phyloP scores from a whole-genome alignment of 1,140 invertebrate genomes.

The Tetragonula clypearis region DNA sequence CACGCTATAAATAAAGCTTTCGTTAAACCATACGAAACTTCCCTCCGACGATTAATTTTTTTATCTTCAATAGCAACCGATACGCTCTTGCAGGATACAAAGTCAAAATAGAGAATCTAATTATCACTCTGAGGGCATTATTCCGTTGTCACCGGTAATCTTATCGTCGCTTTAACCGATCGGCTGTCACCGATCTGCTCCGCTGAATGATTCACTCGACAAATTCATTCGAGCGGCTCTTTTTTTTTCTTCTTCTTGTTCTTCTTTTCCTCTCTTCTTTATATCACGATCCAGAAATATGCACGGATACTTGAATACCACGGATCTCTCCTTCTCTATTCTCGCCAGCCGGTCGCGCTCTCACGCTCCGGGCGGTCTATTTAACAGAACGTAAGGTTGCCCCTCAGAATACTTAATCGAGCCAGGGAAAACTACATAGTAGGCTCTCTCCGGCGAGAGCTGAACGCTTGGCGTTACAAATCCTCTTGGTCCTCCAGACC shows the following conservation, averaged over 20 bases:
- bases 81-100: no score
- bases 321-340: constrained; percentile 17
- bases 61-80: no score
- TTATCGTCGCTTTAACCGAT: background rate
- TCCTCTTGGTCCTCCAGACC: background rate
- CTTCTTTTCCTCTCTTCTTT: background rate
- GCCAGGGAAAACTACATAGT: constrained; percentile 18
- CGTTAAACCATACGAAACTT: no score
- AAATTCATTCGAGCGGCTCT: background rate
- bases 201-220: background rate
- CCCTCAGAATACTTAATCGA: constrained; percentile 24
- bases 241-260: background rate
- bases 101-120: background rate
- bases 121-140: background rate
- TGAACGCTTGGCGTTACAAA: constrained; percentile 1
- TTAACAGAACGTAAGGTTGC: constrained; percentile 20
- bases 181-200: background rate
- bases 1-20: no score
- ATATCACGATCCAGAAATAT: background rate
- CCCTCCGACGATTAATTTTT: no score
- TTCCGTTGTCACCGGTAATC: background rate
- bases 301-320: background rate
- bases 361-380: constrained; percentile 24
- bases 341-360: constrained; percentile 26
- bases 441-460: background rate